Percentiles rank a stretch among this genome's conserved stretches.
Evolutionary conservation across 2,113 vertebrate genomes (phyloP).

Genomic region (Capreolus pygargus): DNA sequence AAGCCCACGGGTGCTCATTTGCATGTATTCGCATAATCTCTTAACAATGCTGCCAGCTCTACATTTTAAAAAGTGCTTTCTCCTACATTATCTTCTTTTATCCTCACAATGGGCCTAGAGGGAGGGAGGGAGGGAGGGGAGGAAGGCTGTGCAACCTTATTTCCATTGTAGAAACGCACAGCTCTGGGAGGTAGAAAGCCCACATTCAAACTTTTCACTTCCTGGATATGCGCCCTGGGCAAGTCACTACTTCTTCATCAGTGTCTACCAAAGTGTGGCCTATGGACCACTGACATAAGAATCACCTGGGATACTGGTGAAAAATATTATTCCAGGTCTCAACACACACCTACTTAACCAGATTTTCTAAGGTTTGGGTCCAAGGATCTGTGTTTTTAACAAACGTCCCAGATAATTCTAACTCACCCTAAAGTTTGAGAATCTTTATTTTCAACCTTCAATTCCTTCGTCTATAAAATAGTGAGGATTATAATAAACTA

Average conservation of each 20-base stretch:
- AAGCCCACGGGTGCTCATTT: slow-evolving; percentile 50
- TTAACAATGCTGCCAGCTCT: slow-evolving; percentile 54
- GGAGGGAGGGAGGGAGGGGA: neutral
- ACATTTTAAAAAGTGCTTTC: slow-evolving; percentile 44
- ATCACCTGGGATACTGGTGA: neutral
- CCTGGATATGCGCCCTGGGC: neutral
- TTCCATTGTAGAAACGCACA: neutral
- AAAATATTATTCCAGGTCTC: neutral
- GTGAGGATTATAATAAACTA: neutral
- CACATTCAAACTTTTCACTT: neutral
- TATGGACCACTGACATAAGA: neutral
- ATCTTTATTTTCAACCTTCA: neutral
- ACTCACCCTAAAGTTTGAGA: neutral
- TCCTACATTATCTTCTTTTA: slow-evolving; percentile 54
- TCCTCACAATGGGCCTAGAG: slow-evolving; percentile 46
- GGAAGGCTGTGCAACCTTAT: neutral
- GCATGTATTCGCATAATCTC: slow-evolving; percentile 44
- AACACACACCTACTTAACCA: neutral
- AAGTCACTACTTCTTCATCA: slow-evolving; percentile 5
- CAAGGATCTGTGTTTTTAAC: neutral
- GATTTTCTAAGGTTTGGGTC: neutral
- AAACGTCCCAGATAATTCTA: neutral
- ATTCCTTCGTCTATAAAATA: slow-evolving; percentile 15
- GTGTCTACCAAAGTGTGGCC: neutral
- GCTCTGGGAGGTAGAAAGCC: neutral